Base-by-base conservation (phyloP, 2,888 invertebrate species). In the Ellobium chinense region DNA sequence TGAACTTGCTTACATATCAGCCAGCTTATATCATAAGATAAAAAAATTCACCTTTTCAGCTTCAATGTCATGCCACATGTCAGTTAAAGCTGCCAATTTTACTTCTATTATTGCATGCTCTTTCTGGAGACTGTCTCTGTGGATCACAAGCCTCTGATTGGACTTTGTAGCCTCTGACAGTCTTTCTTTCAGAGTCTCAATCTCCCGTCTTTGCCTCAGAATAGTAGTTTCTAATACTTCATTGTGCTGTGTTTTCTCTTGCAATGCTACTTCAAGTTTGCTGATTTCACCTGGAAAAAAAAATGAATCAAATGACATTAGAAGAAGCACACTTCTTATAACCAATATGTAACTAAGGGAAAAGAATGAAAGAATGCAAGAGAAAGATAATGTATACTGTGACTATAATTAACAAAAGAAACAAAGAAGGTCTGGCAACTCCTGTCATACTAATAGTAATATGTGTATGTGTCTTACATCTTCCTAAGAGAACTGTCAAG, bases 91-190 rank as follows among this genome's bases (percentile, higher is more conserved):
- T 21, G 88, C 87, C 70, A 88, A 81, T 73, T 89, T 88, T 27
- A 87, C 86, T 9, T 85, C 85, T 27, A 87, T 83, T 46, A 83
- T 83, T 24, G 87, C 85, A 37, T 89, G 78, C 75, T 91, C 88
- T 54, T 84, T 80, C 79, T 88, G 87, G 12, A 90, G 78, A 76
- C 85, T 87, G 36, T 88, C 87, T 72, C 88, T 87, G 80, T 89
- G 88, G 62, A 91, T 90, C 77, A 87, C 87, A 66, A 90, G 80
- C 69, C 83, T 82, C 34, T 86, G 82, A 76, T 91, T 91, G 4
- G 89, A 87, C 76, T 88, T 90, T 29, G 84, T 83, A 0, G 88
- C 88, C 36, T 90, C 89, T 1, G 80, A 60, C 7, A 90, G 69
- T 39, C 85, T 83, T 9, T 74, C 65, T 62, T 82, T 83, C 34